Percentiles rank a stretch among this genome's conserved stretches.
These are phyloP conservation scores for Melopsittacus undulatus DNA, from an alignment of 2,797 vertebrate genomes.

Conservation along the genomic window DNA sequence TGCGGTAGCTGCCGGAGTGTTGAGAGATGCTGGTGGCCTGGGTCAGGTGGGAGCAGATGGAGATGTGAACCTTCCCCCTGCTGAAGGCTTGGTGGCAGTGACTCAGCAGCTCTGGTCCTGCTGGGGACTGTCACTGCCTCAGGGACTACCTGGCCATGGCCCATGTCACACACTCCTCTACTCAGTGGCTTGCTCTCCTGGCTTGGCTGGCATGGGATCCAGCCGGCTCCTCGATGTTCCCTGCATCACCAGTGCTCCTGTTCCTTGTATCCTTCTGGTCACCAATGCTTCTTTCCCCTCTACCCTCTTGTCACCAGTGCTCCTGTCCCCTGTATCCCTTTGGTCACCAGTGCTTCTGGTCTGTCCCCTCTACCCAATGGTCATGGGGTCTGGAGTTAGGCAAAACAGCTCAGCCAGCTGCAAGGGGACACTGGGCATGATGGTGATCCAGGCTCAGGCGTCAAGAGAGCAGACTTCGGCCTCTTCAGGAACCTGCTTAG, in stretches of 20 bases:
- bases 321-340: not conserved
- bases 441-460: not conserved
- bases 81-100: slow-evolving; percentile 13
- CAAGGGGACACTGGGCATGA: accelerated
- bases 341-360: not conserved
- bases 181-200: not conserved
- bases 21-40: too few relatives aligned
- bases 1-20: too few relatives aligned
- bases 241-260: too few relatives aligned
- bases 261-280: not conserved
- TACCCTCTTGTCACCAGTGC: not conserved
- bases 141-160: not conserved
- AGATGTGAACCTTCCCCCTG: not conserved
- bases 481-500: too few relatives aligned
- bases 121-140: slow-evolving; percentile 1
- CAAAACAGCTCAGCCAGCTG: accelerated
- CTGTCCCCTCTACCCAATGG: not conserved
- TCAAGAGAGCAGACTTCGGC: too few relatives aligned
- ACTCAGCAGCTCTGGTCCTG: slow-evolving; percentile 18
- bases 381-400: not conserved
- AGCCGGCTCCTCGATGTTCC: not conserved
- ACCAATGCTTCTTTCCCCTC: not conserved
- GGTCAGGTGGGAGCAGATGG: too few relatives aligned
- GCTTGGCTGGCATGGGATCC: not conserved
- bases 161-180: not conserved